Evolutionary conservation across 1,140 invertebrate genomes (phyloP), one percentile per base, ranked within the genome.

Genomic region (Asobara japonica): DNA sequence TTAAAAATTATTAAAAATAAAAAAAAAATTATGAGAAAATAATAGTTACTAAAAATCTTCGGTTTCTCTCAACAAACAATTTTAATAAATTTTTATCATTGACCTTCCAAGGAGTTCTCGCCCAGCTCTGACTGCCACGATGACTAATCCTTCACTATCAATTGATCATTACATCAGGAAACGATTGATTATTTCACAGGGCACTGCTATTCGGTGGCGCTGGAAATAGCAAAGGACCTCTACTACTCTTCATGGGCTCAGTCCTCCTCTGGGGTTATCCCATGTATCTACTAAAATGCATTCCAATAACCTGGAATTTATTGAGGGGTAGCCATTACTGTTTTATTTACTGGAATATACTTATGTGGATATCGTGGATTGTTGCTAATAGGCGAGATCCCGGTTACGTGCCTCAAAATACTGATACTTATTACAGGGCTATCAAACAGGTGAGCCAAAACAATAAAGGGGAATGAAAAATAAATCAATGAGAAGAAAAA

Each of bases 341-440:
- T 78, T 97, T 97, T 82, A 93, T 97, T 66, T 94, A 95, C 76
- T 94, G 94, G 91, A 97, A 97, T 82, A 87, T 92, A 5, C 89
- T 96, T 1, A 97, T 97, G 95, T 97, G 96, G 96, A 86, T 97
- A 2, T 95, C 93, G 76, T 94, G 96, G 92, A 91, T 95, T n/a
- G 92, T 95, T 22, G 95, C 95, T 3, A 96, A 96, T 78, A 90
- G 94, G 20, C 91, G 93, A 69, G 94, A 97, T 86, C 96, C 96
- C 0, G 96, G 96, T 2, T 97, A 95, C 76, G 91, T 97, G 62
- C 93, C 95, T 0, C 91, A 93, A 76, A 96, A 96, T 81, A 94
- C 95, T 1, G 95, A 96, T 64, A 93, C 94, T 7, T 97, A 98
- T 83, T 93, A 96, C 77, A 88, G 93, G 80, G 94, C 94, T 25